Evolutionary conservation across 2,888 invertebrate species (phyloP), one percentile per base, ranked within the genome.

Genomic region (Pherbina coryleti): DNA sequence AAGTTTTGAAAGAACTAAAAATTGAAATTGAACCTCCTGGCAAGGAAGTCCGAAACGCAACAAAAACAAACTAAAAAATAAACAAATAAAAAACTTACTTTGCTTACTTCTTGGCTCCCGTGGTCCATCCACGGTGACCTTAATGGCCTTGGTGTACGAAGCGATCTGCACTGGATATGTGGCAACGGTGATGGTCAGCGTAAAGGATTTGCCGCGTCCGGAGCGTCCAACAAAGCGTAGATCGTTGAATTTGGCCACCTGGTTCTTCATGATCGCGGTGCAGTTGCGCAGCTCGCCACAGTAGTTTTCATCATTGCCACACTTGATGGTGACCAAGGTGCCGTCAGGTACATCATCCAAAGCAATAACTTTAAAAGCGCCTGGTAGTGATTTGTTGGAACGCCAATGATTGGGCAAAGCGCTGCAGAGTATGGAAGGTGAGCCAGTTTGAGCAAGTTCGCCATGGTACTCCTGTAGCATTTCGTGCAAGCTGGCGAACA

Each of bases 101-200:
- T 97, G 96, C 91, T 98, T 98, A 83, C 97, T 97, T 90, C 98
- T 92, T 19, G 99, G 98, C 91, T 99, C 98, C 85, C 99, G 91
- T 0, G 99, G 99, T 85, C 99, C 99, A 88, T 99, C 99, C 49
- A 99, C 99, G 28, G 99, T 99, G 77, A 99, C 98, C 92, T 99
- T 99, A 90, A 99, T 99, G 75, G 98, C 98, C 89, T 98, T 98
- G 85, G 92, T 94, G 90, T 98, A 99, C 5, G 97, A 95, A 71
- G 98, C 97, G 37, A 98, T 94, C 91, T 98, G 98, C 81, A 92
- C 87, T 11, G 93, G 93, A 82, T 93, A 92, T 4, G 95, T 88
- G 55, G 87, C 88, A 86, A 99, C 96, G 83, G 96, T 96, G 89
- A 99, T 99, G 83, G 98, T 97, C 84, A 99, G 90, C 11, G 97